Evolutionary conservation across 1,140 invertebrate genomes (phyloP), one percentile per base, ranked within the genome.

Genomic region (Charaxes varanes): DNA sequence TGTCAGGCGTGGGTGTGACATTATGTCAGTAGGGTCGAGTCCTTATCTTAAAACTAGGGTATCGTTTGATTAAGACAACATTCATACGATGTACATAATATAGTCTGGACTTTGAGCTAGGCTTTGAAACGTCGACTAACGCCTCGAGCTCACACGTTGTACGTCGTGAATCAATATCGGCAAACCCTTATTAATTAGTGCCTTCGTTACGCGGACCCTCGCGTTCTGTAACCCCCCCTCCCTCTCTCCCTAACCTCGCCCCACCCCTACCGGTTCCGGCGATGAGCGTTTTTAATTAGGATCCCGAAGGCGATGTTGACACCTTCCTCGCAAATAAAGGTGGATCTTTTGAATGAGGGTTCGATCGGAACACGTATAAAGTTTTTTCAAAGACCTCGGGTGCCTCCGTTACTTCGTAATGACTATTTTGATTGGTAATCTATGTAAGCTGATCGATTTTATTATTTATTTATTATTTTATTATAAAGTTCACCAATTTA

Each of bases 171-270:
- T 78, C 77, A 81, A 81, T 78, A 80, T 78, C 71, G 70, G 62
- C 69, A 62, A 73, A 76, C 73, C 71, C 73, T 74, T 76, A 81
- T 78, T 81, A 81, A 81, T 80, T 80, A 78, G 73, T 77, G 76
- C 73, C 70, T 73, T 74, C 62, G 62, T 62, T 65, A 61, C 67
- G 64, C 62, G 66, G 62, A 61, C 60, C 57, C 53, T 53, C 58
- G 45, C 57, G 49, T 22, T 8, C 21, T 23, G 34, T 12, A 14
- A 12, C 16, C 26, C 31, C 38, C 15, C 30, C 36, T 12, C 33
- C 34, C 54, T 11, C 43, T 8, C 11, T 17, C 28, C 16, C 47
- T 16, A 23, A 8, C 38, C 26, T 18, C 40, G 18, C 43, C 37
- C n/a, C n/a, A n/a, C n/a, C 46, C 30, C 50, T 46, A 49, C 50